Evolutionary conservation across 2,888 invertebrate genomes (phyloP), one percentile per base, ranked within the genome.

Genomic region (Ellobium chinense): DNA sequence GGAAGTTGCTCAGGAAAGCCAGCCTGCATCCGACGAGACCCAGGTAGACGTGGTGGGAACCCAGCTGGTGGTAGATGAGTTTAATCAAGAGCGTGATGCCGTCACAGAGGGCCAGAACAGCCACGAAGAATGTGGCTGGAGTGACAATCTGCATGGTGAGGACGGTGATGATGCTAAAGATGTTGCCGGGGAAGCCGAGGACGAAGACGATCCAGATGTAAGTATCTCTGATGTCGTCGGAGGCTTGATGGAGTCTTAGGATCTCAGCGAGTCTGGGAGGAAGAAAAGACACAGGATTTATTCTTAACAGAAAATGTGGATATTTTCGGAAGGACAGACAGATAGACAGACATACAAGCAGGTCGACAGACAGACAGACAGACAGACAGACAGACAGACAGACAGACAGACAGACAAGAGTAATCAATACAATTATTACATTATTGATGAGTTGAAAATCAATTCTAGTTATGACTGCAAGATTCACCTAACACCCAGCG

Each of bases 131-230:
- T 14, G 80, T 83, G 36, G 82, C 77, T 5, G 82, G 72, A 31
- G 80, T 83, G 27, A 80, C 54, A 0, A 14, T 63, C 37, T 58
- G 77, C 83, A 83, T 82, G 69, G 80, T 73, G n/a, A 82, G 66
- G 29, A 83, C 73, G 18, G 83, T 83, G 7, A 70, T 39, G 46
- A 83, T 29, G 70, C 82, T 73, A 56, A 81, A 77, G 31, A 79
- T 56, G 75, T 82, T 83, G 37, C 82, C 80, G 0, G 83, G 83
- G 24, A 83, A 77, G 12, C 83, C 83, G 14, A 83, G 60, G 18
- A 39, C 74, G 70, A 82, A 77, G 34, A 82, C 54, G 14, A 80
- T 80, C 83, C 83, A 83, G 58, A 83, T 76, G 82, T 83, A 83
- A 58, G 21, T 56, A 21, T 34, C 54, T 4, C 68, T 29, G 34